phyloP scores from a whole-genome alignment of 2,113 vertebrate genomes.

The rabbit (Oryctolagus cuniculus) region mOryCun1.1 NC_091442.1:83803501-83804000 shows the following conservation, averaged over 20 bases:
- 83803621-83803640: not conserved
- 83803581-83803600: not conserved
- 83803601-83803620: not conserved
- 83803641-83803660: not conserved
- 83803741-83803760: not conserved
- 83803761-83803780: not conserved
- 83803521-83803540: not conserved
- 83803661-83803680: not conserved
- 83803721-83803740: not conserved
- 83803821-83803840: not conserved
- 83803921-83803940: not conserved
- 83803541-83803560: not conserved
- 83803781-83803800: not conserved
- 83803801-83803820: not conserved
- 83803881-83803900: not conserved
- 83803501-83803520: not conserved
- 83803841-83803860: not conserved
- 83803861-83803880: not conserved
- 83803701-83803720: not conserved
- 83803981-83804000: not conserved
- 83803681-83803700: not conserved
- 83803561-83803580: not conserved
- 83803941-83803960: not conserved
- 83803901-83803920: not conserved
- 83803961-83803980: not conserved